A percentile compares a stretch with the other conserved stretches of the same genome.
phyloP scores from a whole-genome alignment of 2,888 invertebrate species.

The Hypselothyrea guttata region DNA sequence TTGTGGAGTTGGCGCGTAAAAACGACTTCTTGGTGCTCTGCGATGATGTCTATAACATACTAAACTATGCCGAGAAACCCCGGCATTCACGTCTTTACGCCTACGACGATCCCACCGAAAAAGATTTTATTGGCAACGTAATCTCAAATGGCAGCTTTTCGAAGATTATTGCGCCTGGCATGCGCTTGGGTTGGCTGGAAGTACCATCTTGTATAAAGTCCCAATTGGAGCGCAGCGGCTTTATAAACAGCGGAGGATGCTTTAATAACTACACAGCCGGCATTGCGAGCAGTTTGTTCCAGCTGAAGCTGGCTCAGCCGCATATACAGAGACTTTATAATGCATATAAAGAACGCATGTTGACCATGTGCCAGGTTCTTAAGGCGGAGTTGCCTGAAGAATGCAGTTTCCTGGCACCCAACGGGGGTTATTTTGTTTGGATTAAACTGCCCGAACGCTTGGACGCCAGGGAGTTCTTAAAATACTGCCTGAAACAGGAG shows the following conservation, averaged over 20 bases:
- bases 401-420: conserved; percentile 82
- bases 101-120: conserved; percentile 83
- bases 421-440: conserved; percentile 86
- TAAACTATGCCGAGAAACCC: conserved; percentile 82
- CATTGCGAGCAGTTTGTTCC: conserved; percentile 83
- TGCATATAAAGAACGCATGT: conserved; percentile 83
- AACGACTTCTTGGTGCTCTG: conserved; percentile 83
- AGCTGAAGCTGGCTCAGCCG: conserved; percentile 83
- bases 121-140: conserved; percentile 83
- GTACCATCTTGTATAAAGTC: conserved; percentile 82
- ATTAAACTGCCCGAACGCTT: conserved; percentile 82
- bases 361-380: conserved; percentile 81
- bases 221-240: conserved; percentile 82
- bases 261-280: conserved; percentile 85
- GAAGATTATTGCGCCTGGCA: conserved; percentile 85
- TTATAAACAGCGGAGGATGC: conserved; percentile 84
- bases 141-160: conserved; percentile 87
- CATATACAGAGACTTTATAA: conserved; percentile 81
- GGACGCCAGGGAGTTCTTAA: conserved; percentile 81
- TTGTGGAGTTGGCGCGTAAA: conserved; percentile 82
- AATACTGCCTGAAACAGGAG: conserved; percentile 81
- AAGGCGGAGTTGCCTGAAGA: conserved; percentile 81
- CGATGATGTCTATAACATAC: conserved; percentile 86
- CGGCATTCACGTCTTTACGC: conserved; percentile 84
- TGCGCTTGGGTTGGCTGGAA: conserved; percentile 87